These are phyloP conservation scores for Sebastolobus alascanus DNA, from an alignment of 2,797 vertebrate genomes.

Conservation along the genomic window DNA sequence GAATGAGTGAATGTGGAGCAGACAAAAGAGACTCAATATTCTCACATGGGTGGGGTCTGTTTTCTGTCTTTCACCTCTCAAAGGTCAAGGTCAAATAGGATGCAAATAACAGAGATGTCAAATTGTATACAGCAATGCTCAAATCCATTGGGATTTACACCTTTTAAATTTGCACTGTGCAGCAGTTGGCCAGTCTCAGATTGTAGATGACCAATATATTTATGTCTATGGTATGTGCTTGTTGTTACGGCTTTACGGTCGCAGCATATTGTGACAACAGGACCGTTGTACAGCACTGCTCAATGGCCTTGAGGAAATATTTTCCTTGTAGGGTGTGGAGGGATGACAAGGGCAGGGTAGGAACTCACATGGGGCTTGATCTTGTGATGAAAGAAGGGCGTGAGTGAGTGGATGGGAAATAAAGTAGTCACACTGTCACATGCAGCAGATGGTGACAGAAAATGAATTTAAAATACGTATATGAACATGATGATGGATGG, in stretches of 20 bases:
- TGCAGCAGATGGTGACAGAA: constrained; percentile 23
- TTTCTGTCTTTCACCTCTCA: not conserved
- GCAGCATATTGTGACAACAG: constrained; percentile 29
- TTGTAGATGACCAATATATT: constrained; percentile 30
- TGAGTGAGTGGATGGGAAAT: constrained; percentile 37
- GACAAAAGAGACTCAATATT: not conserved
- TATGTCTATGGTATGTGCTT: constrained; percentile 7
- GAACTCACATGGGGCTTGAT: constrained; percentile 49
- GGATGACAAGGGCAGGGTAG: constrained; percentile 3
- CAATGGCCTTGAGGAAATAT: constrained; percentile 50
- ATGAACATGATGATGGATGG: constrained; percentile 20
- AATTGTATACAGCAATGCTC: not conserved
- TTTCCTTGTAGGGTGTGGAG: constrained; percentile 50
- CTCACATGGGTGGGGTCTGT: constrained; percentile 14
- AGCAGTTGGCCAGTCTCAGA: constrained; percentile 29
- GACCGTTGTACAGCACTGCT: not conserved
- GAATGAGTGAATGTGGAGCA: not conserved
- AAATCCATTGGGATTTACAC: constrained; percentile 46
- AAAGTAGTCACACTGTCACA: constrained; percentile 7
- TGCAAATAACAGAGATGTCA: constrained; percentile 16
- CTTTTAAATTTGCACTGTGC: constrained; percentile 27
- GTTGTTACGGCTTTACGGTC: constrained; percentile 19
- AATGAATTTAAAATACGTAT: not conserved
- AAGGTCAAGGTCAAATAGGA: constrained; percentile 12
- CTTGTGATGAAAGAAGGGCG: constrained; percentile 52